These are phyloP conservation scores for Apistogramma diplotaenia DNA, from an alignment of 2,113 vertebrate species.

Conservation along the genomic window DNA sequence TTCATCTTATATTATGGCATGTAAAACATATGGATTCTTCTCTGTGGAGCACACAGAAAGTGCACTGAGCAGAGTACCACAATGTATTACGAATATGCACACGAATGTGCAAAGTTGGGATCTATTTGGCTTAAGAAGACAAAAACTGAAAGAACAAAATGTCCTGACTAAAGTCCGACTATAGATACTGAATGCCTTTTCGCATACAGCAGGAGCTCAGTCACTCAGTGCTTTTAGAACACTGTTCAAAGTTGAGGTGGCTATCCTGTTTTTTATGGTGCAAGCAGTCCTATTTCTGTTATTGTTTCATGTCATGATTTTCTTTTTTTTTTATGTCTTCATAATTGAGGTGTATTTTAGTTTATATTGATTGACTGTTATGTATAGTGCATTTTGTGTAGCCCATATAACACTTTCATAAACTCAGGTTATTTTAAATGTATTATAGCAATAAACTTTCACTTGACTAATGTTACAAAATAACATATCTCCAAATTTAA, in stretches of 20 bases:
- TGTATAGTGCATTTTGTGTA: background rate
- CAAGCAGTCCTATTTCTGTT: background rate
- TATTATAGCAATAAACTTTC: no score
- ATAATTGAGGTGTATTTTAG: background rate
- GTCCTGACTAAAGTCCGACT: background rate
- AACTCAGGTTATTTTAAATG: background rate
- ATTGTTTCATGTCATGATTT: background rate
- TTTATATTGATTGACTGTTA: background rate
- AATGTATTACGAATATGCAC: background rate
- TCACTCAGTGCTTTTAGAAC: background rate
- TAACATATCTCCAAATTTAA: background rate
- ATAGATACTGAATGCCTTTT: background rate
- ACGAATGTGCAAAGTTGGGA: background rate
- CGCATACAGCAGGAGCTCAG: background rate
- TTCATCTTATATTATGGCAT: background rate
- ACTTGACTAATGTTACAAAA: no score
- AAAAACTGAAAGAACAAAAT: background rate
- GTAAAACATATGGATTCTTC: background rate
- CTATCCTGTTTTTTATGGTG: background rate
- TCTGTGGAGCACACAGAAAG: background rate
- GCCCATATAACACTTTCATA: background rate
- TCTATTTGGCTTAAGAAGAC: background rate
- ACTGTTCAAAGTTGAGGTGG: background rate
- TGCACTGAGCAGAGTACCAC: background rate
- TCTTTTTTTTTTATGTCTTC: background rate